Base-by-base conservation (phyloP, 53 echinoderm and acorn worm genomes). In the Holothuria leucospilota region DNA sequence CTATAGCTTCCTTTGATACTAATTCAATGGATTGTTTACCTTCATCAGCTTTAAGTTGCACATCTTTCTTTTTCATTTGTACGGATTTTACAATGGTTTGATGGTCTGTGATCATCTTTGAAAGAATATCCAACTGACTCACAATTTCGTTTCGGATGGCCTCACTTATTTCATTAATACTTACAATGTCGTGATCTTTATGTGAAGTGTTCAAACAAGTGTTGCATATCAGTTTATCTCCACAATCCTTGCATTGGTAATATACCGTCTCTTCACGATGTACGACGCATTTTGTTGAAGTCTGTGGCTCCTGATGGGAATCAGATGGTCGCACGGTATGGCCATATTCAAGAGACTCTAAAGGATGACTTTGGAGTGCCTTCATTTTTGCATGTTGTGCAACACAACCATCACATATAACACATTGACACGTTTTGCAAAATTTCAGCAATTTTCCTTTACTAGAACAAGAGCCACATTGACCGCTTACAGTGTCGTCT, bases 381-480 rank as follows among this genome's bases (percentile, higher is more conserved):
- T 29, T 83, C 84, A 83, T 83, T 53, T 83, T 64, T 39, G 26
- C 68, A 28, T 83, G 84, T 7, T 83, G 65, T 0, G 13, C 41
- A 49, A 51, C 65, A 46, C 84, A 83, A 12, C 23, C 18, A 10
- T 20, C 41, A 83, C 84, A 83, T 13, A 83, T 65, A 23, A 67
- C 65, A 42, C 65, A 64, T 29, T 49, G 84, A 42, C 84, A 83
- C 2, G 29, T 46, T 49, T 66, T 83, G 20, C 84, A 83, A 63
- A 83, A 83, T 39, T 66, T 64, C 39, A 2, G 4, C 14, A 83
- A 13, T 24, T 49, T 53, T 15, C 84, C 84, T n/a, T 8, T 49
- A 51, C 27, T 64, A 6, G 49, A 51, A 39, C 84, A 83, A 21
- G 84, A 83, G 14, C 84, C 84, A 67, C 84, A 83, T 66, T 65